Percentiles rank a stretch among this genome's conserved stretches.
phyloP scores from a whole-genome alignment of 2,113 vertebrate species.

The Callocephalon fimbriatum region DNA sequence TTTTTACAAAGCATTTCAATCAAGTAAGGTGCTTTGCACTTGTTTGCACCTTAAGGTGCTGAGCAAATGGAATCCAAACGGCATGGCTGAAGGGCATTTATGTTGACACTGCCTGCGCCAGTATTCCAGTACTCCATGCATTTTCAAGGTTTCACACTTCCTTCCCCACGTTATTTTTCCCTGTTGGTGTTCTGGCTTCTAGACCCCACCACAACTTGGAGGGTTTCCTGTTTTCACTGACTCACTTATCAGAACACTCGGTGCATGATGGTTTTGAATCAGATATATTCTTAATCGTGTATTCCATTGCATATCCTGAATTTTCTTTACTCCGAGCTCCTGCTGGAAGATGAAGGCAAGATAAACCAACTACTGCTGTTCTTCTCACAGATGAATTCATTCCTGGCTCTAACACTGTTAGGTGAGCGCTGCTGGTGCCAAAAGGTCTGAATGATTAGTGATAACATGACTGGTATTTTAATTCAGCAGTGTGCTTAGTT shows the following conservation, averaged over 20 bases:
- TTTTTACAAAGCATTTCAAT: rapidly evolving
- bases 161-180: background rate
- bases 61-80: background rate
- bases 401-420: background rate
- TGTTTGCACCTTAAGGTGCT: background rate
- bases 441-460: background rate
- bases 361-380: background rate
- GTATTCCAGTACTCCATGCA: background rate
- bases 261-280: background rate
- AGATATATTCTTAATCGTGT: background rate
- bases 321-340: background rate
- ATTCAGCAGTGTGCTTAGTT: background rate
- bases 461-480: background rate
- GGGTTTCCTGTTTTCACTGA: background rate
- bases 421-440: background rate
- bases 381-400: background rate
- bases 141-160: background rate
- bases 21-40: background rate
- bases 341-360: background rate
- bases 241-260: rapidly evolving
- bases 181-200: background rate
- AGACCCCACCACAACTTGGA: background rate
- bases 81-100: background rate
- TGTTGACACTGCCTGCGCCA: background rate
- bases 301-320: background rate